Evolutionary conservation across 2,113 vertebrate species (phyloP), one percentile per base, ranked within the genome.

Genomic region (Corvus hawaiiensis): DNA sequence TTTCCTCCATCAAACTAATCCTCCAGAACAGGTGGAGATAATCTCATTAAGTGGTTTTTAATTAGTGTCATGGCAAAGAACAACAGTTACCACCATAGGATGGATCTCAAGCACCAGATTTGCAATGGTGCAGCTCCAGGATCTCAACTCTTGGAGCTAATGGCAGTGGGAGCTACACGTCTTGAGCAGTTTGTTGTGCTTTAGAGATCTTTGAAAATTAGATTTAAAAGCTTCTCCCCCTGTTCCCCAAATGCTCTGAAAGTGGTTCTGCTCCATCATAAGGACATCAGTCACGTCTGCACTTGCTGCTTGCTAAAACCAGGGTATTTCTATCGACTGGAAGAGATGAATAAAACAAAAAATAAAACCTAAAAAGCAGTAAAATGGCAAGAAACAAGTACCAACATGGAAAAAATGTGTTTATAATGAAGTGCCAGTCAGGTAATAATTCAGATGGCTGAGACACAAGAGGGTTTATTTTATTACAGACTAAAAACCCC

Each of bases 371-470:
- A 76, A 85, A 92, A 95, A 92, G 81, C 61, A 92, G 91, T 75
- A 81, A 93, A 94, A 84, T 74, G 63, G 86, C 92, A 94, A 85
- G 85, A 91, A 95, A 93, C 21, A 58, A 81, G 74, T 24, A 87
- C 16, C 44, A 73, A 56, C 67, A 85, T 32, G 66, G 77, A 87
- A 86, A 94, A 94, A 92, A 83, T 28, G 74, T 61, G 91, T 62
- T 96, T 85, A 51, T 81, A 97, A 96, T 86, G 84, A 96, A 95
- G 94, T 95, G 84, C 35, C 59, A 93, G 55, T 76, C 52, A 94
- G 68, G 88, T 87, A 92, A 94, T 96, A 86, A 94, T 82, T 94
- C 83, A 93, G 86, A 89, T 12, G 11, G 68, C 67, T 71, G 61
- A 63, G 64, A 73, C 35, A 81, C 55, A 55, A 71, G 78, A 93